Percentiles rank a stretch among this genome's conserved stretches.
Evolutionary conservation across 1,140 invertebrate species (phyloP).

Genomic region (Macrocentrus cingulum): DNA sequence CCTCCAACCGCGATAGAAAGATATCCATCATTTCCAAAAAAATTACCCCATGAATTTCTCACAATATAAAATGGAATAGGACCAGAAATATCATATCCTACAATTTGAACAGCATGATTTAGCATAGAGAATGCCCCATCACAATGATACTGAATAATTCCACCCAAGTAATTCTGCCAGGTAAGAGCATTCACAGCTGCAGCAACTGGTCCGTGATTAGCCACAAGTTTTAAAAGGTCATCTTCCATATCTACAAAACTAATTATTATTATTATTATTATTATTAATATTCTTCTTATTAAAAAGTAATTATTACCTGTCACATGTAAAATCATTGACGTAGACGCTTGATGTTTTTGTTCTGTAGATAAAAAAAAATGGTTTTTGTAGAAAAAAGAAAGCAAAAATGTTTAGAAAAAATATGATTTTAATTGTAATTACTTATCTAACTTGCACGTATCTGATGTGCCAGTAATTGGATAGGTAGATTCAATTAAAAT

Average conservation of each 20-base stretch:
- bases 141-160: conserved; percentile 83
- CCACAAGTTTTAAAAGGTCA: conserved; percentile 66
- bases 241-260: conserved; percentile 72
- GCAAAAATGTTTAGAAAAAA: too few relatives aligned
- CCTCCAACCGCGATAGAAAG: conserved; percentile 74
- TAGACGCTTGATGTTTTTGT: conserved; percentile 38
- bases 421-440: conserved; percentile 36
- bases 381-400: too few relatives aligned
- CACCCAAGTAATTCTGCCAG: conserved; percentile 88
- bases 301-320: too few relatives aligned
- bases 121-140: conserved; percentile 63
- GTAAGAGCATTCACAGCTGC: conserved; percentile 80
- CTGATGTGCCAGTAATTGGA: conserved; percentile 65
- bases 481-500: conserved; percentile 67
- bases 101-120: conserved; percentile 85
- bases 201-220: conserved; percentile 73
- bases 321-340: conserved; percentile 54
- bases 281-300: conserved; percentile 3
- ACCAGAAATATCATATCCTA: conserved; percentile 78
- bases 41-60: conserved; percentile 81
- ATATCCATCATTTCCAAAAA: conserved; percentile 78
- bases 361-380: conserved; percentile 36
- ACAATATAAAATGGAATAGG: conserved; percentile 81
- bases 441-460: conserved; percentile 62
- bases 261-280: conserved; percentile 19